These are phyloP conservation scores for Tanypteryx hageni DNA, from an alignment of 2,888 invertebrate species.

Conservation along the genomic window DNA sequence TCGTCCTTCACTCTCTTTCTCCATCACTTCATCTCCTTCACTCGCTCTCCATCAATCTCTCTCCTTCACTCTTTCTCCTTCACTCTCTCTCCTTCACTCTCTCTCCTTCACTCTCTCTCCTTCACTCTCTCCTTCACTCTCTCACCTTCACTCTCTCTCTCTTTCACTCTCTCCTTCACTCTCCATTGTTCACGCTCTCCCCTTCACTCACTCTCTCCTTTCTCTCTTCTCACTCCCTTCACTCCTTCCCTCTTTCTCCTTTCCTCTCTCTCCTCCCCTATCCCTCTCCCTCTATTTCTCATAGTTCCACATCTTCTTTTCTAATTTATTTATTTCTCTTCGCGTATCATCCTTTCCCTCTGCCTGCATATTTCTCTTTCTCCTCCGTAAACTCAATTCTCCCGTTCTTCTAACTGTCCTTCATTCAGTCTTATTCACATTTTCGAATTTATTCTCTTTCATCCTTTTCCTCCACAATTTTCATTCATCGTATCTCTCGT, in stretches of 20 bases:
- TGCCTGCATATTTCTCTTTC: not conserved
- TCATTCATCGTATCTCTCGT: not conserved
- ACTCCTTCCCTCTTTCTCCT: not conserved
- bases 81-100: too few species aligned
- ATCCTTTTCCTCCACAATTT: not conserved
- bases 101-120: too few species aligned
- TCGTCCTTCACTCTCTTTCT: not conserved
- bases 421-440: not conserved
- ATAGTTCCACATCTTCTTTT: not conserved
- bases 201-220: not conserved
- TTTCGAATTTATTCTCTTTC: not conserved
- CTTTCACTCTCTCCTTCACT: too few species aligned
- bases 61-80: too few species aligned
- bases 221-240: not conserved
- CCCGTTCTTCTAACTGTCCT: too few species aligned
- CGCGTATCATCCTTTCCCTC: not conserved
- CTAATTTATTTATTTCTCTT: too few species aligned
- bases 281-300: not conserved
- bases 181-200: not conserved
- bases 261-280: not conserved
- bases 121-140: too few species aligned
- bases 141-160: too few species aligned
- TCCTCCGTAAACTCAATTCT: not conserved
- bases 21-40: not conserved
- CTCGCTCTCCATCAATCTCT: not conserved